Conservation (phyloP, 2,888 invertebrate species). For the Plebejus melissa region DNA sequence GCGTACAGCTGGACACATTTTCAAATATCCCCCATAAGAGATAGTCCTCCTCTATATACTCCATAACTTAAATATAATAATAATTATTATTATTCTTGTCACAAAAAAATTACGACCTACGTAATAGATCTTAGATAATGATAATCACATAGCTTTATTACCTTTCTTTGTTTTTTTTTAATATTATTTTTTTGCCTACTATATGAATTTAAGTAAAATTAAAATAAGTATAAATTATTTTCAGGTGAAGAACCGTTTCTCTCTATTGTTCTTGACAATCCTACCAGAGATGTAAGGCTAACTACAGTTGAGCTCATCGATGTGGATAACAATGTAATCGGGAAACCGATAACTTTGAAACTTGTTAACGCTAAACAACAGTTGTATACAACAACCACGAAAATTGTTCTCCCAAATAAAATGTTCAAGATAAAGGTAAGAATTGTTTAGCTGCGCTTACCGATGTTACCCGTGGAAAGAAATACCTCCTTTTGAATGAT, state of each 20-base stretch:
- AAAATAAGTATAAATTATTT: slow-evolving; percentile 33
- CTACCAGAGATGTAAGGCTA: slow-evolving; percentile 42
- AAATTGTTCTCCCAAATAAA: slow-evolving; percentile 43
- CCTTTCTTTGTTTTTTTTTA: background rate
- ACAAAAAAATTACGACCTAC: no score
- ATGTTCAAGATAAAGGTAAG: slow-evolving; percentile 49
- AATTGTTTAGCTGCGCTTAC: background rate
- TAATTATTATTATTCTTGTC: no score
- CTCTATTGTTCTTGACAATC: slow-evolving; percentile 44
- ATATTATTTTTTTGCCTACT: background rate
- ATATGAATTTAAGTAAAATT: background rate
- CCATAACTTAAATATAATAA: no score
- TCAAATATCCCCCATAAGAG: no score
- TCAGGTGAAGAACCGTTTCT: slow-evolving; percentile 46
- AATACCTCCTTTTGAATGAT: no score
- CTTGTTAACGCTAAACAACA: slow-evolving; percentile 41
- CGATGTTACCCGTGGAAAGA: no score
- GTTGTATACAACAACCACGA: slow-evolving; percentile 47
- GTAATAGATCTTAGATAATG: no score
- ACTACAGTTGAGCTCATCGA: slow-evolving; percentile 44
- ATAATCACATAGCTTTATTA: no score
- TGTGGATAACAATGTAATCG: slow-evolving; percentile 40
- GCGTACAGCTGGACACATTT: no score
- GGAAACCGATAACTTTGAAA: slow-evolving; percentile 39
- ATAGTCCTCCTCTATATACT: no score